phyloP scores from a whole-genome alignment of 1,140 invertebrate genomes.

The Rhopalosiphum padi region DNA sequence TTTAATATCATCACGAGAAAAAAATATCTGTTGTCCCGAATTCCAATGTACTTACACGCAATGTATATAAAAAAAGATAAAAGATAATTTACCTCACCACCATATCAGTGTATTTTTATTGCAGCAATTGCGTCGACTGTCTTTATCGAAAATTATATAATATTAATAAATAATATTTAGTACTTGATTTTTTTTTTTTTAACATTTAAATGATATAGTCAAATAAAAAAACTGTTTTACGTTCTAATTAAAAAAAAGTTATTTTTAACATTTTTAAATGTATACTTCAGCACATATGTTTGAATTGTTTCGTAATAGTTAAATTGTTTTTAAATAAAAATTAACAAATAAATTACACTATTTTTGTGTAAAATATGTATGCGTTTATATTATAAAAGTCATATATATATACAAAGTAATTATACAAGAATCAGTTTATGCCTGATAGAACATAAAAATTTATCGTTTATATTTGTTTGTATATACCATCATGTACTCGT shows the following conservation, averaged over 20 bases:
- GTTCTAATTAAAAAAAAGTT: neutral
- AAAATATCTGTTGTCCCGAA: neutral
- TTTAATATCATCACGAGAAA: too few relatives aligned
- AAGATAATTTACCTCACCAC: neutral
- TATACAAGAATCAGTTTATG: neutral
- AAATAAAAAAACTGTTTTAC: neutral
- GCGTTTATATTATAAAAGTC: neutral
- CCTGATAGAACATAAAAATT: neutral
- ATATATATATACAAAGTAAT: neutral
- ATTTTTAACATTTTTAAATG: constrained; percentile 18
- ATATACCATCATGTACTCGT: neutral
- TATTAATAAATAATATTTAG: neutral
- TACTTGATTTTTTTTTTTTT: neutral
- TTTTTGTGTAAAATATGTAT: neutral
- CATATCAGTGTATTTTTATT: neutral
- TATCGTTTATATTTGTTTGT: neutral
- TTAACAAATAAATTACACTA: neutral
- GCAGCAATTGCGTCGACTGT: neutral
- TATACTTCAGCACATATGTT: neutral
- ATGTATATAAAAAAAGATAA: neutral
- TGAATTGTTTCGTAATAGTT: neutral
- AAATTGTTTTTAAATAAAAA: neutral
- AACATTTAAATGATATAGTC: neutral
- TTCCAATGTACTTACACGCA: neutral
- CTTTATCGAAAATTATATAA: neutral